Conservation (phyloP, 1,140 invertebrate species). For the Platyura marginata region DNA sequence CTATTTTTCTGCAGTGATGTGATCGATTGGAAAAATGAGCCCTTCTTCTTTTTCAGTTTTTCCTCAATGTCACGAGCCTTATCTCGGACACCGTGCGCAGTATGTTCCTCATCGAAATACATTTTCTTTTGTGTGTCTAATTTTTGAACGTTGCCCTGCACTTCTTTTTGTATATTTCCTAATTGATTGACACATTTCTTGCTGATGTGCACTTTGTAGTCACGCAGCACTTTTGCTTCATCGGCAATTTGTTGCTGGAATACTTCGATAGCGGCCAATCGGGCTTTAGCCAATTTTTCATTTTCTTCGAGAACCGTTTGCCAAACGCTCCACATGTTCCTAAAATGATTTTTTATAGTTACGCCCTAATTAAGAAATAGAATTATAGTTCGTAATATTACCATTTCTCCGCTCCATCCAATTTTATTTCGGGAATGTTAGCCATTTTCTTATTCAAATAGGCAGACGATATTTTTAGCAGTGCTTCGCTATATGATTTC, state of each 20-base stretch:
- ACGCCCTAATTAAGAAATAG: constrained; percentile 11
- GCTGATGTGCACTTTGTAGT: constrained; percentile 65
- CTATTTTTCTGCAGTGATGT: constrained; percentile 91
- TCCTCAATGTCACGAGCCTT: constrained; percentile 92
- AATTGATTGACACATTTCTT: constrained; percentile 82
- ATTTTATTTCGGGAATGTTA: constrained; percentile 72
- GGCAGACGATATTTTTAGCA: constrained; percentile 75
- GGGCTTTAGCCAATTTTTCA: constrained; percentile 76
- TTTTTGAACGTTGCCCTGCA: constrained; percentile 71
- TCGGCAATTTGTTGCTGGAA: constrained; percentile 88
- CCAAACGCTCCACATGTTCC: constrained; percentile 96
- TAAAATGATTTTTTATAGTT: constrained; percentile 18
- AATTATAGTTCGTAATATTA: constrained; percentile 23
- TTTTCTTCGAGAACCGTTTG: constrained; percentile 85
- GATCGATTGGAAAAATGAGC: constrained; percentile 89
- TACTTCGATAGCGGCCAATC: constrained; percentile 80
- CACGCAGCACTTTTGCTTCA: constrained; percentile 67
- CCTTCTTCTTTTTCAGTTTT: constrained; percentile 94
- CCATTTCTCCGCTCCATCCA: constrained; percentile 79
- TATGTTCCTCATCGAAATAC: constrained; percentile 90
- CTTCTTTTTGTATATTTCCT: constrained; percentile 72
- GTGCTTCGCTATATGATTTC: constrained; percentile 84
- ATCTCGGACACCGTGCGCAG: constrained; percentile 83
- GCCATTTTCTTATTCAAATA: constrained; percentile 86
- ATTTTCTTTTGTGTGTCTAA: constrained; percentile 88